A percentile compares a stretch with the other conserved stretches of the same genome.
These are phyloP conservation scores for Phymastichus coffea DNA, from an alignment of 1,140 invertebrate genomes.

Conservation along the genomic window DNA sequence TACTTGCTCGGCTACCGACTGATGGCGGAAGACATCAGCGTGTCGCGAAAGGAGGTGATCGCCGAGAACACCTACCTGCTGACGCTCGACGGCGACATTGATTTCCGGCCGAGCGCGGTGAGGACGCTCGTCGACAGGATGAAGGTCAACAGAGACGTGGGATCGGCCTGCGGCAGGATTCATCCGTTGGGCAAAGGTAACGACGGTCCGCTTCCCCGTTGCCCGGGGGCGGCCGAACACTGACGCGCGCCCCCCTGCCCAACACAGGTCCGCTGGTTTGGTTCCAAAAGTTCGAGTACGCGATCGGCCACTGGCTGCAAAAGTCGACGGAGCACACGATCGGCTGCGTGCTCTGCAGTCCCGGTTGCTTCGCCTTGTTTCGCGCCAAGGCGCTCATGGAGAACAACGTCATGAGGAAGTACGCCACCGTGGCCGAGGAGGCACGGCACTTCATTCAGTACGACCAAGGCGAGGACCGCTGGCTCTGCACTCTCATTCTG, in stretches of 20 bases:
- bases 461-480: conserved; percentile 97
- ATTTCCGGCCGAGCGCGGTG: conserved; percentile 96
- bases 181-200: conserved; percentile 96
- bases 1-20: conserved; percentile 92
- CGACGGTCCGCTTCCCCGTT: too few relatives aligned
- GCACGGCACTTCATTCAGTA: conserved; percentile 97
- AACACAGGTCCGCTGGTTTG: conserved; percentile 97
- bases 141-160: conserved; percentile 98
- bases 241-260: too few relatives aligned
- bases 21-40: conserved; percentile 92
- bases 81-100: conserved; percentile 98
- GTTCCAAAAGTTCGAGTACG: conserved; percentile 99
- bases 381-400: conserved; percentile 97
- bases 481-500: conserved; percentile 91
- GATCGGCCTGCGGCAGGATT: conserved; percentile 96
- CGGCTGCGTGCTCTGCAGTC: conserved; percentile 95
- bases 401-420: conserved; percentile 98
- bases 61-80: conserved; percentile 96
- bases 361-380: conserved; percentile 98
- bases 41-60: conserved; percentile 89
- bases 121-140: conserved; percentile 93
- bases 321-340: conserved; percentile 99
- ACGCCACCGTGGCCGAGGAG: conserved; percentile 90
- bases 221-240: too few relatives aligned
- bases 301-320: conserved; percentile 99